Evolutionary conservation across 2,888 invertebrate genomes (phyloP), one percentile per base, ranked within the genome.

Genomic region (Eristalis arbustorum): DNA sequence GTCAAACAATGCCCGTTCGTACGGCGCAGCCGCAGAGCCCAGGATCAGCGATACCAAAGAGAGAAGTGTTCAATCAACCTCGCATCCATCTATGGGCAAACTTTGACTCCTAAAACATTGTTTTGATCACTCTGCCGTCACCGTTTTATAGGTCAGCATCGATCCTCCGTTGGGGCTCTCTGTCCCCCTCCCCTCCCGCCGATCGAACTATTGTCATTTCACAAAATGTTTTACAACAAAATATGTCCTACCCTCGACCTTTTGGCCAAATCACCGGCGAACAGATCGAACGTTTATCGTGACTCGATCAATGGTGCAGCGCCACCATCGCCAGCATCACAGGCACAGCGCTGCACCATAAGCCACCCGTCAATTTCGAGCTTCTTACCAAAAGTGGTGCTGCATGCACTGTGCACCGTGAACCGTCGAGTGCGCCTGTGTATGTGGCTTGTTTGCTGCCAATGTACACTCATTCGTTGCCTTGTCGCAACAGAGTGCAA

Each of bases 141-240:
- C 63, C 59, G 62, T 64, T 77, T 80, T 49, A 85, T 85, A 85
- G 85, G 85, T 85, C 81, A 77, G 37, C 69, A 69, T 34, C 72
- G 63, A 72, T 74, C 34, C 11, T 8, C 10, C 6, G 37, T 22
- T 25, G 6, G 11, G 14, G 3, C 22, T 6, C 22, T 2, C 14
- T 63, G 10, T 37, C 34, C 22, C 37, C 18, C 11, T 1, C 3
- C 14, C 22, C 63, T 5, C 6, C 11, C 31, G 31, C 42, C 75
- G 68, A 23, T 37, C 74, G 72, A 85, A 73, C 85, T 82, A 82
- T 87, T 87, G 87, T 87, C 87, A 87, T 87, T 87, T 82, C 78
- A 78, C 64, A 87, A 82, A 87, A 87, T 87, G 87, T 87, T 87
- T 85, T 75, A 87, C 87, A 83, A 87, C 78, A 75, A 74, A 87